These are phyloP conservation scores for Oligia fasciuncula DNA, from an alignment of 2,888 invertebrate species.

Conservation along the genomic window DNA sequence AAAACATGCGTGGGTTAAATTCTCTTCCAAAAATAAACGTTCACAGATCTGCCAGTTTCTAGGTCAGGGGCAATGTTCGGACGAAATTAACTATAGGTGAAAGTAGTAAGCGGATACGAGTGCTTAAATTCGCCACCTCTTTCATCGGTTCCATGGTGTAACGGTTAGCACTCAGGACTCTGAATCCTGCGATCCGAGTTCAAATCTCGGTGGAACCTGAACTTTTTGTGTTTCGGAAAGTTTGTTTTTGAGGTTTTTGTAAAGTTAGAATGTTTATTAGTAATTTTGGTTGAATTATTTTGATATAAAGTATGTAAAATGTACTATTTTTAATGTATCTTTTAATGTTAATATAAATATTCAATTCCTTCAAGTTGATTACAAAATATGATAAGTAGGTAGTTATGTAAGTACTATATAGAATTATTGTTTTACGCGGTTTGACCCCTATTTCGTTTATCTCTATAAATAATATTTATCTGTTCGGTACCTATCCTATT, in stretches of 20 bases:
- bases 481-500: not conserved
- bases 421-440: not conserved
- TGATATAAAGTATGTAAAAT: not conserved
- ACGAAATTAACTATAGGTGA: slow-evolving; percentile 47
- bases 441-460: slow-evolving; percentile 1
- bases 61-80: slow-evolving; percentile 40
- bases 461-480: not conserved
- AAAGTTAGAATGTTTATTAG: not conserved
- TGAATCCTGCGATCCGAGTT: slow-evolving; percentile 95
- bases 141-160: slow-evolving; percentile 89
- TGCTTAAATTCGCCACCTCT: rapidly evolving
- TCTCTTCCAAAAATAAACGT: slow-evolving; percentile 43
- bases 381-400: not conserved
- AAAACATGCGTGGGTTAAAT: slow-evolving; percentile 1
- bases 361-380: not conserved
- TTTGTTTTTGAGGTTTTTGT: not conserved
- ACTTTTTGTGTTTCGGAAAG: slow-evolving; percentile 52
- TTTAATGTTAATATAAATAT: not conserved
- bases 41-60: slow-evolving; percentile 37
- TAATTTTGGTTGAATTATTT: not conserved
- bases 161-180: slow-evolving; percentile 95
- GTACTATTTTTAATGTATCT: not conserved
- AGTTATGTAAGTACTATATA: not conserved
- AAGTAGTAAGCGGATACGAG: slow-evolving; percentile 23
- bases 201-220: slow-evolving; percentile 94